Evolutionary conservation across 2,888 invertebrate genomes (phyloP), one percentile per base, ranked within the genome.

Genomic region (Platycnemis pennipes): DNA sequence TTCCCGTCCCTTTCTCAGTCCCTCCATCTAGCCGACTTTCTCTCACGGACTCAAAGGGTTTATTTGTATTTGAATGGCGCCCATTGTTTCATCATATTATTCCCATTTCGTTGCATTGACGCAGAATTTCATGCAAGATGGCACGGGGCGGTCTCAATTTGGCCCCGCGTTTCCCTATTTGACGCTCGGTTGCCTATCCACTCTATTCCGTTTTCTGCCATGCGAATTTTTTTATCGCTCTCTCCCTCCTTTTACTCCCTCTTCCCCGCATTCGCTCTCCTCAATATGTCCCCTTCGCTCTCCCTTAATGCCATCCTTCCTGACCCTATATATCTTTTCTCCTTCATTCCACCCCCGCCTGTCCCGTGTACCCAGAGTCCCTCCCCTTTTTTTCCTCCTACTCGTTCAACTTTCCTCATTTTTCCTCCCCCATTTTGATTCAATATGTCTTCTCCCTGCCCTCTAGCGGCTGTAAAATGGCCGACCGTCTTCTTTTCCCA

Each of bases 301-400:
- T 56, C 42, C 42, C 89, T 53, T 26, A 87, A 87, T 77, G 77
- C 77, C 37, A 37, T 77, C 77, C 89, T 89, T 89, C 56, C 77
- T 77, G 31, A 37, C 31, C 77, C 77, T 37, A 77, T 77, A 37
- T 77, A 16, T 77, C 77, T 77, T 77, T 63, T 13, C 56, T 63
- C 89, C 42, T 89, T 42, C 22, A 19, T 26, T 63, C 63, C 37
- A n/a, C 49, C 88, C 31, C 44, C 13, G 63, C 69, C 3, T 46
- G 26, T n/a, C 88, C 7, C 5, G 22, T 44, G 19, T 44, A 13
- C 91, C n/a, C 91, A 22, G 42, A 22, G 11, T 56, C 19, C 42
- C 26, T 22, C 44, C 91, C 26, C 8, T 63, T n/a, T 31, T 89
- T 37, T 89, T n/a, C 53, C 26, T 13, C 31, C 46, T 89, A 8